Evolutionary conservation across 2,113 vertebrate genomes (phyloP).

Genomic region (Scopus umbretta): DNA sequence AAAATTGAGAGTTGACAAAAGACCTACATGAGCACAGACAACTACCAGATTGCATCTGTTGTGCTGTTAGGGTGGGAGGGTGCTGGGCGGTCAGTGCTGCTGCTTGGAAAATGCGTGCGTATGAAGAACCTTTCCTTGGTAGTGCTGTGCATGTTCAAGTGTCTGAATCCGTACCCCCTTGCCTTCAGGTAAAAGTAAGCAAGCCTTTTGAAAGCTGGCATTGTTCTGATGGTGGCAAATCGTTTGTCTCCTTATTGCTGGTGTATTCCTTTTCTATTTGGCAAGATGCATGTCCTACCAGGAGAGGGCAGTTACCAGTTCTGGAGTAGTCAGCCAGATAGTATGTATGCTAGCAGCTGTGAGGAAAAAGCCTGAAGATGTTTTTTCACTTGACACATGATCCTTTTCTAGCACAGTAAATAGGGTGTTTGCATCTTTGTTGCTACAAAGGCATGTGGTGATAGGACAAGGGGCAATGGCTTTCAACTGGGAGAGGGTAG

Average conservation of each 20-base stretch:
- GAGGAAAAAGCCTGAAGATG: neutral
- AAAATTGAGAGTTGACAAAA: neutral
- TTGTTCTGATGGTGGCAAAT: neutral
- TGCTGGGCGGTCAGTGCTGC: neutral
- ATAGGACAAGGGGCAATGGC: too few relatives aligned
- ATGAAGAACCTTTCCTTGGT: neutral
- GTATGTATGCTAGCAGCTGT: neutral
- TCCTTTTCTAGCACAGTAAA: neutral
- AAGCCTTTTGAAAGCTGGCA: neutral
- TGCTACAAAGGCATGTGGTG: neutral
- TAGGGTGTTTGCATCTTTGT: neutral
- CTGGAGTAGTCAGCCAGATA: neutral
- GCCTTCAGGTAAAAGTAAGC: neutral
- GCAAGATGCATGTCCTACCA: neutral
- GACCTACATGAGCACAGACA: fast-evolving
- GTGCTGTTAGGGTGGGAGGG: neutral
- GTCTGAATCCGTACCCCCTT: neutral
- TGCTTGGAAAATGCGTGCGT: neutral
- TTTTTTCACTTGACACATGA: neutral
- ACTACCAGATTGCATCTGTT: neutral
- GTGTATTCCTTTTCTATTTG: neutral
- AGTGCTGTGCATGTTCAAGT: neutral
- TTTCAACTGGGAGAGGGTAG: too few relatives aligned
- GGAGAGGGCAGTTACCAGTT: neutral
- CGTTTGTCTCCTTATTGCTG: neutral